Base-by-base conservation (phyloP, 2,113 vertebrate species). In the Nannobrachium achirus region DNA sequence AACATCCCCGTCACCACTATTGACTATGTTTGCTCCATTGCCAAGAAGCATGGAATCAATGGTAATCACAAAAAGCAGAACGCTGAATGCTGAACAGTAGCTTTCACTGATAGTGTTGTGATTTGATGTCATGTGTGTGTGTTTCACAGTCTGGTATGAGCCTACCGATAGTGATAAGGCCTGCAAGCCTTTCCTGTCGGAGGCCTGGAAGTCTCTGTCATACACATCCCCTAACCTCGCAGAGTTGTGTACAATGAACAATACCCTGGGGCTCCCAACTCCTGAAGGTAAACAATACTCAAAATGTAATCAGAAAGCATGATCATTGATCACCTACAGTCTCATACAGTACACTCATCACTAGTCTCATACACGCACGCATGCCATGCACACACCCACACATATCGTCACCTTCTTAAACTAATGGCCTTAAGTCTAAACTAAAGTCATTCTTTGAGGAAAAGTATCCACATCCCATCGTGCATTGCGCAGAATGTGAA, bases 91-190 rank as follows among this genome's bases (percentile, higher is more conserved):
- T 7, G 1, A 14, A 56, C 5, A 25, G 10, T 20, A 68, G n/a
- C 16, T 49, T 44, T 60, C 0, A 33, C 42, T 63, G 8, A 65
- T 58, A 67, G 3, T 8, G 1, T 41, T 71, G 73, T 38, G 7
- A 16, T n/a, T 15, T 66, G 58, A 61, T 46, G 8, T 10, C 41
- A 9, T 42, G 10, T 16, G 13, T 83, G 40, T 85, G 64, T 83
- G 13, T 33, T n/a, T 90, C 84, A 64, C 86, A 97, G 96, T 97
- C 78, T 96, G 94, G 91, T 97, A 92, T 20, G 95, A 97, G 81
- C 95, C 96, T 0, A 96, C 96, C 2, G 93, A 95, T 84, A 78
- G 89, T 71, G 91, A 93, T 76, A 96, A 95, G 75, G 95, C 95
- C 15, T 88, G 89, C 8, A 97, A 96, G 82, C 95, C 96, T 0